phyloP scores from a whole-genome alignment of 2,888 invertebrate genomes.

The Dichetophora obliterata region DNA sequence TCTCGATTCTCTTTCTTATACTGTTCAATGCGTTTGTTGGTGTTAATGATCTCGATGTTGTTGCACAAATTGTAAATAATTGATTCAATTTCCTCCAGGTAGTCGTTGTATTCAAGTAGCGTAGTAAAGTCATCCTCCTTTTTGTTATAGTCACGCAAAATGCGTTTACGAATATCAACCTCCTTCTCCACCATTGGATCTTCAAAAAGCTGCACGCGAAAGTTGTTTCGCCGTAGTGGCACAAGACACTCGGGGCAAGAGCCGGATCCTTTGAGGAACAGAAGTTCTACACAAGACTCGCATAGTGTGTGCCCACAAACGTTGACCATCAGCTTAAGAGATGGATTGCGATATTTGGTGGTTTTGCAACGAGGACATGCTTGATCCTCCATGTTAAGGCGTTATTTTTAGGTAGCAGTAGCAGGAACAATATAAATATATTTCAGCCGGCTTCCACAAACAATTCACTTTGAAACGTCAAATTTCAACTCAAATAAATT shows the following conservation, averaged over 20 bases:
- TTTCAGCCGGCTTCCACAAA: neutral
- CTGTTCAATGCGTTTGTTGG: conserved; percentile 90
- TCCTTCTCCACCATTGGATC: conserved; percentile 98
- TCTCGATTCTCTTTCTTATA: conserved; percentile 93
- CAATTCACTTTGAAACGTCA: conserved; percentile 7
- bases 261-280: conserved; percentile 97
- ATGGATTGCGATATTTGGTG: conserved; percentile 96
- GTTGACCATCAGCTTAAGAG: conserved; percentile 96
- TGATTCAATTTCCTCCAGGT: conserved; percentile 93
- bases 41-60: conserved; percentile 88
- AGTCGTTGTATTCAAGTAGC: conserved; percentile 92
- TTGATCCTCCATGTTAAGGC: conserved; percentile 64
- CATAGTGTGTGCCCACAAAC: conserved; percentile 98
- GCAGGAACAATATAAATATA: neutral
- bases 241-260: conserved; percentile 95
- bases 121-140: conserved; percentile 92
- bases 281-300: conserved; percentile 95
- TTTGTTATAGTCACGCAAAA: conserved; percentile 93
- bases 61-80: conserved; percentile 92
- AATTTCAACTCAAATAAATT: neutral
- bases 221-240: conserved; percentile 88
- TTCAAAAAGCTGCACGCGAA: conserved; percentile 95
- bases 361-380: conserved; percentile 94
- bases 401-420: neutral
- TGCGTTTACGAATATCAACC: conserved; percentile 91